A percentile compares a stretch with the other conserved stretches of the same genome.
phyloP scores from a whole-genome alignment of 2,113 vertebrate species.

The Columba janthina region DNA sequence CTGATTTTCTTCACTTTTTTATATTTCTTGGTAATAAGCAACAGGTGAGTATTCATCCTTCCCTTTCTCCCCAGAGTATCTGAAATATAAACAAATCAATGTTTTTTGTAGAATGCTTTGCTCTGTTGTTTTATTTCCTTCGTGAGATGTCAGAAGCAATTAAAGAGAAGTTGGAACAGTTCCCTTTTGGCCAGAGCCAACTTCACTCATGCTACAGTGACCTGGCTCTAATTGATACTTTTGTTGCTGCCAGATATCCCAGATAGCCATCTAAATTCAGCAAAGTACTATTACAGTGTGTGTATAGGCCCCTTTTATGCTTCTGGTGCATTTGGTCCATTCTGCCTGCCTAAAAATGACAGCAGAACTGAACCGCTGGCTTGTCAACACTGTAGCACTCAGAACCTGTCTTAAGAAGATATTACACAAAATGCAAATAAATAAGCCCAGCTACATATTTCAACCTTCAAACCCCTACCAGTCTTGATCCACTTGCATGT shows the following conservation, averaged over 20 bases:
- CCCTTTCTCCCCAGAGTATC: background rate
- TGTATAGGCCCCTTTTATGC: background rate
- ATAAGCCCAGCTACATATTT: background rate
- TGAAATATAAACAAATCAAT: background rate
- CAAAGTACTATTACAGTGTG: background rate
- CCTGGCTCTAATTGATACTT: conserved; percentile 42
- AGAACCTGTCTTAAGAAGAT: background rate
- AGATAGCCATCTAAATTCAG: conserved; percentile 26
- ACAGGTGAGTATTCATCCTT: background rate
- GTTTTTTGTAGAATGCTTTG: background rate
- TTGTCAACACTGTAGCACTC: background rate
- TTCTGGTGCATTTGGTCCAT: background rate
- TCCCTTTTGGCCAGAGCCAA: conserved; percentile 2
- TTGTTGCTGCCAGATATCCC: conserved; percentile 20
- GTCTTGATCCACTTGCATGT: background rate
- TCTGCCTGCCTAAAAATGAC: background rate
- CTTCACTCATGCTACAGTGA: conserved; percentile 33
- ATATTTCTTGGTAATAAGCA: background rate
- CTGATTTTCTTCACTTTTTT: background rate
- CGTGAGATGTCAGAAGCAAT: conserved; percentile 41
- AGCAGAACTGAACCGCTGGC: background rate
- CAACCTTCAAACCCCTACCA: background rate
- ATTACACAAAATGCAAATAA: background rate
- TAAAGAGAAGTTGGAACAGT: conserved; percentile 39
- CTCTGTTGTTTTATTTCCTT: conserved; percentile 25